These are phyloP conservation scores for Cecidostiba fungosa DNA, from an alignment of 2,888 invertebrate genomes.

Conservation along the genomic window DNA sequence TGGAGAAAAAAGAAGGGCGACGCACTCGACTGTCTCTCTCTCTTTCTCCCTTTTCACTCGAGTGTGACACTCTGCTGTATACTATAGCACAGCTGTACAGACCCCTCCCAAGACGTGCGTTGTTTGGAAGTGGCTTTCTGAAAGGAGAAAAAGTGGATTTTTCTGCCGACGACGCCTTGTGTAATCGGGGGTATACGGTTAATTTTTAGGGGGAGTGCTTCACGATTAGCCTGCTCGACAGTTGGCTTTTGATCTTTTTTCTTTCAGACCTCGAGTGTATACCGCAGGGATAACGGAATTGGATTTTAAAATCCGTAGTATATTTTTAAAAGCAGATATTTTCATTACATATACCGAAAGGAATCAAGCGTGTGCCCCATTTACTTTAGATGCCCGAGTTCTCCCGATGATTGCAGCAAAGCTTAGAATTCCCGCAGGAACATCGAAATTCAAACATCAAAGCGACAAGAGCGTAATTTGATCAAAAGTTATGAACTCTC, in stretches of 20 bases:
- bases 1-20: slow-evolving; percentile 35
- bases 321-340: neutral
- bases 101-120: no score
- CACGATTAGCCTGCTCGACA: neutral
- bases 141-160: slow-evolving; percentile 23
- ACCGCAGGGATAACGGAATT: neutral
- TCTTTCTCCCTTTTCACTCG: slow-evolving; percentile 19
- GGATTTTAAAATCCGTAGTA: neutral
- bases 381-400: neutral
- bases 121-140: slow-evolving; percentile 42
- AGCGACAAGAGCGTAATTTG: slow-evolving; percentile 21
- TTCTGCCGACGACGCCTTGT: neutral
- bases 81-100: no score
- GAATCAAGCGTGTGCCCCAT: neutral
- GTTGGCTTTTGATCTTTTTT: neutral
- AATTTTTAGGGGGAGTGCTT: neutral
- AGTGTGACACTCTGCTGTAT: neutral
- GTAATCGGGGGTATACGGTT: neutral
- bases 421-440: neutral
- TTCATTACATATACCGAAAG: no score
- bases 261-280: neutral
- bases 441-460: slow-evolving; percentile 45
- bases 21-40: slow-evolving; percentile 43
- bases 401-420: neutral
- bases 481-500: neutral